Conservation (phyloP, 2,797 vertebrate species). For the Fistularia commersonii region DNA sequence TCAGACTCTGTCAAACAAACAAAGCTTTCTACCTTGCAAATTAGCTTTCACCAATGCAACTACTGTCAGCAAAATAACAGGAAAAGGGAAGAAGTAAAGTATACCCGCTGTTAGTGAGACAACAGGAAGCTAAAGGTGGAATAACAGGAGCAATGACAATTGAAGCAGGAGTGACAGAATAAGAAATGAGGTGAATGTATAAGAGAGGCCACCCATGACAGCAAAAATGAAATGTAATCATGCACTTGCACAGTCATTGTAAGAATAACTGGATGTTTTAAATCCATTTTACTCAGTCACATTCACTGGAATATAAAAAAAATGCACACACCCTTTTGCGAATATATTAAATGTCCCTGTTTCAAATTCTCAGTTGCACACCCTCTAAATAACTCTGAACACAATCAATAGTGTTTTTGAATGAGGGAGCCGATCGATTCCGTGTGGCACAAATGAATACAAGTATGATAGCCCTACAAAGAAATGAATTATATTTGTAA, state of each 20-base stretch:
- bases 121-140: conserved; percentile 80
- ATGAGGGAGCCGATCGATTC: conserved; percentile 15
- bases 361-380: too few relatives aligned
- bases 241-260: too few relatives aligned
- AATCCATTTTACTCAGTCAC: too few relatives aligned
- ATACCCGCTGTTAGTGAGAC: conserved; percentile 93
- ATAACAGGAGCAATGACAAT: conserved; percentile 76
- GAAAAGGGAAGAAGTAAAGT: conserved; percentile 91
- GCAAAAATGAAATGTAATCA: too few relatives aligned
- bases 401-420: conserved; percentile 8
- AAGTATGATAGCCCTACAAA: conserved; percentile 18
- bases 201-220: neutral
- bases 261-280: too few relatives aligned
- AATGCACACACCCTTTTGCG: too few relatives aligned
- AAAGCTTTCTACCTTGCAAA: conserved; percentile 98
- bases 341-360: too few relatives aligned
- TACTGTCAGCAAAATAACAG: conserved; percentile 89
- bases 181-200: conserved; percentile 19
- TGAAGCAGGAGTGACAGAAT: conserved; percentile 53
- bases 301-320: too few relatives aligned
- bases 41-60: conserved; percentile 99
- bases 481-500: conserved; percentile 39
- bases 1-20: conserved; percentile 86
- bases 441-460: conserved; percentile 16
- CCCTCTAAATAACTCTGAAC: too few relatives aligned